A percentile compares a stretch with the other conserved stretches of the same genome.
Conservation (phyloP, 2,888 invertebrate genomes). For the Pilophorus perplexus region DNA sequence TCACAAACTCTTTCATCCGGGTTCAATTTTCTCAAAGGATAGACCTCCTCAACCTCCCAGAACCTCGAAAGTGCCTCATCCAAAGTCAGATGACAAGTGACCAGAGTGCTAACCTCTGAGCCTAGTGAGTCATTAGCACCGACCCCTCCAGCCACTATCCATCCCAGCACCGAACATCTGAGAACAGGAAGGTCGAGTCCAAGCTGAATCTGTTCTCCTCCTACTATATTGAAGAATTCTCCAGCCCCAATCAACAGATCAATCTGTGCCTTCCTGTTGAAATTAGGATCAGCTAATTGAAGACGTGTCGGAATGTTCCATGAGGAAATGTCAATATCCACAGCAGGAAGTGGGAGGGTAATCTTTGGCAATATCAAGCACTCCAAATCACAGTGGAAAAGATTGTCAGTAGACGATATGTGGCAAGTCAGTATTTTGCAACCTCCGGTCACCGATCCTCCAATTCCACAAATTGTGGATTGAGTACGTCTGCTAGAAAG, state of each 20-base stretch:
- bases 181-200: slow-evolving; percentile 4
- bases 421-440: background rate
- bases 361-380: slow-evolving; percentile 22
- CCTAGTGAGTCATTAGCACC: background rate
- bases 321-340: background rate
- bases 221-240: slow-evolving; percentile 14
- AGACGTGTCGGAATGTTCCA: slow-evolving; percentile 8
- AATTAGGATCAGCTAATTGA: slow-evolving; percentile 2
- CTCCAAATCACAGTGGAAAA: background rate
- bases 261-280: background rate
- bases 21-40: background rate
- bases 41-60: slow-evolving; percentile 13
- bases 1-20: slow-evolving; percentile 6
- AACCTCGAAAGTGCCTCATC: background rate
- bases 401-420: background rate
- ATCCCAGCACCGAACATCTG: background rate
- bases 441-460: no score
- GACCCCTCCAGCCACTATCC: slow-evolving; percentile 16
- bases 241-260: slow-evolving; percentile 14
- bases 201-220: no score
- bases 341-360: slow-evolving; percentile 1
- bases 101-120: no score
- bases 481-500: background rate
- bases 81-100: background rate
- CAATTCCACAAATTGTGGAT: slow-evolving; percentile 6